These are phyloP conservation scores for human (Homo sapiens) DNA, from an alignment of 2,113 vertebrate species.

Conservation along the genomic window DNA sequence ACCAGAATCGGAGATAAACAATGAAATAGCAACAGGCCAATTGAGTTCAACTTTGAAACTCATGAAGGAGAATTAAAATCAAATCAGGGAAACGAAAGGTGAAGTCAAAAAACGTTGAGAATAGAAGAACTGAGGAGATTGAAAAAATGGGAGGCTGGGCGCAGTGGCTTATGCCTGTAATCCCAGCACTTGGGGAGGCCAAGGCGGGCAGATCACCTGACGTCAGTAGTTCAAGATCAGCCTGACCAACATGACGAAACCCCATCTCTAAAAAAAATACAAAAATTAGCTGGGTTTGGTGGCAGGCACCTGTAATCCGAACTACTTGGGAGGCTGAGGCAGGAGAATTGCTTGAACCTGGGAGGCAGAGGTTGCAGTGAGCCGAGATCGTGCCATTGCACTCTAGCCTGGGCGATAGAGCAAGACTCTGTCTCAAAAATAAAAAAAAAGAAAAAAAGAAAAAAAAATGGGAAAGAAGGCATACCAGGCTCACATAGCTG, in stretches of 20 bases:
- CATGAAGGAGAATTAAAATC: background rate
- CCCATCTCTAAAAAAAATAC: background rate
- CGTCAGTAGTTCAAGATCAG: no score
- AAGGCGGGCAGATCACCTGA: no score
- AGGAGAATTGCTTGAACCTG: background rate
- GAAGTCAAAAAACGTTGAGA: background rate
- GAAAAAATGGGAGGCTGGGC: background rate
- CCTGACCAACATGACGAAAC: no score
- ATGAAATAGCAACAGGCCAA: background rate
- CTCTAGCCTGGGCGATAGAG: background rate
- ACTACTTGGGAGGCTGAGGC: background rate
- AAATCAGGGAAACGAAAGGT: background rate
- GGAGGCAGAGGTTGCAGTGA: background rate
- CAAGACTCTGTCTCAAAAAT: background rate
- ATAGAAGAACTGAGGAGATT: background rate
- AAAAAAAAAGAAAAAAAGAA: no score
- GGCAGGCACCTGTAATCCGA: background rate
- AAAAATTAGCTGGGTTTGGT: background rate
- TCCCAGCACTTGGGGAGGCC: no score
- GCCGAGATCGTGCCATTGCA: background rate
- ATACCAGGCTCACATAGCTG: background rate
- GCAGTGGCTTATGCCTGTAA: no score
- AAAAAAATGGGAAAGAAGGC: background rate
- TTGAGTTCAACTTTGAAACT: slow-evolving; percentile 27
- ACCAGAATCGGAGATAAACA: background rate